Base-by-base conservation (phyloP, 2,888 invertebrate genomes). In the Colletes collaris region DNA sequence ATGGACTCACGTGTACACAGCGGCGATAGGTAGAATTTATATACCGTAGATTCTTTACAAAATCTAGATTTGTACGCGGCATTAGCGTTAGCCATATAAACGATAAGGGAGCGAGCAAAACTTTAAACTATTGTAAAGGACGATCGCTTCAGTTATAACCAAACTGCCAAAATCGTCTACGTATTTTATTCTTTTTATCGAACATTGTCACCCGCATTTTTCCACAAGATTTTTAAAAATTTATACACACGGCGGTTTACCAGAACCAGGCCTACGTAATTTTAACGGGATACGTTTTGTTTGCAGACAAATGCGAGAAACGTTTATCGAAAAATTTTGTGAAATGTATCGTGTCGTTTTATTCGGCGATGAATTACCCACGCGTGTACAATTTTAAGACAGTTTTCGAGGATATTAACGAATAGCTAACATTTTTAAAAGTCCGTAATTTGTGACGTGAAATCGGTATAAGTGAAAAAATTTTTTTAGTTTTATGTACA, bases 21-120 rank as follows among this genome's bases (percentile, higher is more conserved):
- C 85, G 86, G 83, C 83, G 85, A 86, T 89, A 90, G 86, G 72
- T 89, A 89, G 86, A 89, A 85, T 88, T 89, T 87, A 85, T 88
- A 87, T 86, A 87, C 67, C 79, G 81, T 89, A 90, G 88, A 89
- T 89, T 90, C 90, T 89, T 87, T 86, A 80, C 89, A 85, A 88
- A 89, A 88, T 90, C 86, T 92, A 92, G 89, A 91, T 91, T 91
- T 90, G 78, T 89, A 90, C 81, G 84, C 86, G 83, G 88, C 84
- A 82, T 83, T 86, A 86, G 84, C 80, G 59, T 71, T 77, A 73
- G 80, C 79, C 73, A 82, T 55, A 81, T 62, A 79, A 76, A 68
- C 52, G 71, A 74, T 74, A 65, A 82, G 71, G 72, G 65, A 75
- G 62, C 60, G 73, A 58, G 52, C 13, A 53, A 70, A 16, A 67